Evolutionary conservation across 2,113 vertebrate genomes (phyloP).

Genomic region (Mustelus asterias): DNA sequence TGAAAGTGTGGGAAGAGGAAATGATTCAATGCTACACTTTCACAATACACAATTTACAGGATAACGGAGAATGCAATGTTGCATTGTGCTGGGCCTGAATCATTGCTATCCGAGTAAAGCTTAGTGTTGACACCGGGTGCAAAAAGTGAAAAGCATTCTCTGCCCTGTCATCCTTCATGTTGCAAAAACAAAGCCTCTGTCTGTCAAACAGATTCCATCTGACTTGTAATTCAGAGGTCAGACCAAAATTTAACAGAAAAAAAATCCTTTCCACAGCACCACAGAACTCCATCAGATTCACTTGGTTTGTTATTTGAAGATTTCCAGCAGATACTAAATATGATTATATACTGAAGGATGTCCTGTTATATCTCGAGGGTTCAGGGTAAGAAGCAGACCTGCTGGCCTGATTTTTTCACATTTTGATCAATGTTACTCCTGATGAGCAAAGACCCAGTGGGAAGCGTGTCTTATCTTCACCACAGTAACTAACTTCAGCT

Average conservation of each 20-base stretch:
- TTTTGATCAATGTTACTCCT: background rate
- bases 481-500: background rate
- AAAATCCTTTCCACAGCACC: background rate
- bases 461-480: background rate
- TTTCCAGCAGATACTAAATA: background rate
- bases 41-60: background rate
- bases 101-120: background rate
- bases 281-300: background rate
- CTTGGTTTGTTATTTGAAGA: constrained; percentile 2
- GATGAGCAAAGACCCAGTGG: background rate
- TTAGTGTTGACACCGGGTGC: background rate
- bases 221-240: background rate
- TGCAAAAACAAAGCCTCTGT: constrained; percentile 10
- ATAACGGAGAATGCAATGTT: background rate
- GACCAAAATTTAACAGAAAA: background rate
- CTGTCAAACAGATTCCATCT: constrained; percentile 13
- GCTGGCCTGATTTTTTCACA: background rate
- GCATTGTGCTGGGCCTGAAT: background rate
- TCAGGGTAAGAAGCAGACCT: background rate
- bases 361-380: background rate
- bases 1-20: background rate
- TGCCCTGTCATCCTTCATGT: background rate
- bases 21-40: background rate
- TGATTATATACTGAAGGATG: background rate
- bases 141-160: background rate